Evolutionary conservation across 2,797 vertebrate species (phyloP).

Genomic region (Pterois miles): DNA sequence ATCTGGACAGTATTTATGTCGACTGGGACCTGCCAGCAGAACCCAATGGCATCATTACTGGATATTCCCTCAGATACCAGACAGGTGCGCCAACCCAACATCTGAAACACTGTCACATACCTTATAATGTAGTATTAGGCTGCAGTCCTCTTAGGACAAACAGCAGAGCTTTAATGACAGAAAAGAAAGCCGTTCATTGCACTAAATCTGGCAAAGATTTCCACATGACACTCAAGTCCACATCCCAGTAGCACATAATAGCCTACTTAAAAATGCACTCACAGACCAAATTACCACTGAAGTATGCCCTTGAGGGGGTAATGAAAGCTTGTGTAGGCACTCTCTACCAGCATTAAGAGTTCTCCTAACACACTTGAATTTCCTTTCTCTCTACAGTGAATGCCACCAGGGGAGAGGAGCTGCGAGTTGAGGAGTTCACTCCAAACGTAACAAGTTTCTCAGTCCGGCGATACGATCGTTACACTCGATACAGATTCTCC

Average conservation of each 20-base stretch:
- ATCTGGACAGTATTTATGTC: slow-evolving; percentile 91
- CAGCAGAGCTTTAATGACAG: not conserved
- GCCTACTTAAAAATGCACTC: slow-evolving; percentile 25
- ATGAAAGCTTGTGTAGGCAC: slow-evolving; percentile 42
- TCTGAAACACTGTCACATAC: slow-evolving; percentile 15
- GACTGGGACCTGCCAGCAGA: slow-evolving; percentile 96
- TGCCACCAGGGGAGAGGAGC: slow-evolving; percentile 83
- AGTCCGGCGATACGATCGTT: slow-evolving; percentile 89
- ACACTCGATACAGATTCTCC: slow-evolving; percentile 92
- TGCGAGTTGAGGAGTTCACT: slow-evolving; percentile 85
- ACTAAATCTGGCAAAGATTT: slow-evolving; percentile 6
- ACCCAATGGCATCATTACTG: slow-evolving; percentile 93
- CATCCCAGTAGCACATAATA: slow-evolving; percentile 12
- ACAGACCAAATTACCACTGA: slow-evolving; percentile 21
- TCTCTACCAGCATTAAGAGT: slow-evolving; percentile 30
- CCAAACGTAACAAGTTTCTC: slow-evolving; percentile 93
- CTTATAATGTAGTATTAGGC: not conserved
- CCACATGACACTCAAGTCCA: not conserved
- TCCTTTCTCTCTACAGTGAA: slow-evolving; percentile 87
- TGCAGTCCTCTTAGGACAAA: not conserved
- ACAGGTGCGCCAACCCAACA: slow-evolving; percentile 79
- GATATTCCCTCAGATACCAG: slow-evolving; percentile 91
- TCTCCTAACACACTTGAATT: slow-evolving; percentile 6
- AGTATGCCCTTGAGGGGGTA: slow-evolving; percentile 30
- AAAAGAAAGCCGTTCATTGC: slow-evolving; percentile 1